phyloP scores from a whole-genome alignment of 1,140 invertebrate genomes.

The Harlomillsia oculata region DNA sequence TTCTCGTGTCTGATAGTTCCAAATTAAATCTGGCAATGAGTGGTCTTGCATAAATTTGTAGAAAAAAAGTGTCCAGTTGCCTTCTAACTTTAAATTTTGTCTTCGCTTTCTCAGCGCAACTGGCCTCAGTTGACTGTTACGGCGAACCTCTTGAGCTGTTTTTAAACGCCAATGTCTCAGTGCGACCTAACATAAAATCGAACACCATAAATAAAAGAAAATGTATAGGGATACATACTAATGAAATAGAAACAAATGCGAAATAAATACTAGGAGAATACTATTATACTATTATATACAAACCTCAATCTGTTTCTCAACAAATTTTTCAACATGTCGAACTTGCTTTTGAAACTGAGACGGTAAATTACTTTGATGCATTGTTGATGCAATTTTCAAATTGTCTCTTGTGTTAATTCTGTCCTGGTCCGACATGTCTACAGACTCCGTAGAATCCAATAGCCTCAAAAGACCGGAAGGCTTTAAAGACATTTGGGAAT shows the following conservation, averaged over 20 bases:
- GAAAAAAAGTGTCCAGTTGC: constrained; percentile 91
- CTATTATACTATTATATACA: constrained; percentile 1
- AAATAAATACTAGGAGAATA: background rate
- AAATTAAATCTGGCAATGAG: constrained; percentile 90
- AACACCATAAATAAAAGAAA: constrained; percentile 23
- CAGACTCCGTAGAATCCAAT: constrained; percentile 75
- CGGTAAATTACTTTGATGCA: constrained; percentile 43
- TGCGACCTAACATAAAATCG: constrained; percentile 47
- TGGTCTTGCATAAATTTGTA: constrained; percentile 93
- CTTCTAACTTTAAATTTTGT: constrained; percentile 80
- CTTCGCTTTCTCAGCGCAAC: constrained; percentile 81
- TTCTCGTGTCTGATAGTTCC: constrained; percentile 96
- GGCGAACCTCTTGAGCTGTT: constrained; percentile 41
- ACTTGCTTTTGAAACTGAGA: constrained; percentile 29
- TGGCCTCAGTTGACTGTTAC: constrained; percentile 56
- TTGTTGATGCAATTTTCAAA: constrained; percentile 73
- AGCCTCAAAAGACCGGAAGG: constrained; percentile 80
- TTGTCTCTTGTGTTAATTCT: constrained; percentile 81
- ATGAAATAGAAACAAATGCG: background rate
- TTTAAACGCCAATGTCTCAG: constrained; percentile 75
- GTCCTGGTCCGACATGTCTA: constrained; percentile 66
- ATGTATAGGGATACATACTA: too few relatives aligned
- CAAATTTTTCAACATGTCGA: constrained; percentile 43
- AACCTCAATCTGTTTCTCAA: constrained; percentile 66
- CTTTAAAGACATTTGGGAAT: constrained; percentile 42